These are phyloP conservation scores for Cheilosia variabilis DNA, from an alignment of 2,888 invertebrate species.

Conservation along the genomic window DNA sequence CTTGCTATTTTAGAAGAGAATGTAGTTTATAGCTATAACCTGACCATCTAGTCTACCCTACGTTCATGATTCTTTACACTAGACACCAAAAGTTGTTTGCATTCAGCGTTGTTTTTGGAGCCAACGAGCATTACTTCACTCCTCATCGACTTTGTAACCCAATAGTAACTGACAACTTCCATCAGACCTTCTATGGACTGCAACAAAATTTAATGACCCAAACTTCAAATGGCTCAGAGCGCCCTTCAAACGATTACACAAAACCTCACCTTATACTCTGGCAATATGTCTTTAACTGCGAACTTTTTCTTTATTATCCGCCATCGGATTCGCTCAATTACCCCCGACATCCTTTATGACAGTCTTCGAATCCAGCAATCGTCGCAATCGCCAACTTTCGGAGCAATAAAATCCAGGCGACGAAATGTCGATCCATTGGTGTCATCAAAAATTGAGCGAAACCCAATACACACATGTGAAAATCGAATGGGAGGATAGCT, in stretches of 20 bases:
- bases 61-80: neutral
- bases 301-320: conserved; percentile 6
- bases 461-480: conserved; percentile 56
- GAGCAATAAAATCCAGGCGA: conserved; percentile 65
- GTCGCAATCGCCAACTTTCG: conserved; percentile 28
- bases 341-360: conserved; percentile 46
- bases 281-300: conserved; percentile 27
- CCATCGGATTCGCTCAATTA: conserved; percentile 47
- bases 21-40: too few species aligned
- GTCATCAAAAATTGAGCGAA: conserved; percentile 66
- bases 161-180: too few species aligned
- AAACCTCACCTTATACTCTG: neutral
- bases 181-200: conserved; percentile 12
- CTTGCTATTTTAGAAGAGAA: too few species aligned
- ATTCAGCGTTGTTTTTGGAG: too few species aligned
- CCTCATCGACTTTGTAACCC: too few species aligned
- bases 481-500: conserved; percentile 60
- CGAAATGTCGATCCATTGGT: conserved; percentile 67
- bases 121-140: too few species aligned
- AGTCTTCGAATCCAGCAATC: conserved; percentile 13
- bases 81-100: too few species aligned
- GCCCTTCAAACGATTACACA: conserved; percentile 7
- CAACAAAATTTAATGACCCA: conserved; percentile 30
- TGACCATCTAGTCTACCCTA: too few species aligned
- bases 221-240: conserved; percentile 16